Percentiles rank a stretch among this genome's conserved stretches.
These are phyloP conservation scores for Eucidaris tribuloides DNA, from an alignment of 35 echinoderm and acorn worm genomes.

Conservation along the genomic window DNA sequence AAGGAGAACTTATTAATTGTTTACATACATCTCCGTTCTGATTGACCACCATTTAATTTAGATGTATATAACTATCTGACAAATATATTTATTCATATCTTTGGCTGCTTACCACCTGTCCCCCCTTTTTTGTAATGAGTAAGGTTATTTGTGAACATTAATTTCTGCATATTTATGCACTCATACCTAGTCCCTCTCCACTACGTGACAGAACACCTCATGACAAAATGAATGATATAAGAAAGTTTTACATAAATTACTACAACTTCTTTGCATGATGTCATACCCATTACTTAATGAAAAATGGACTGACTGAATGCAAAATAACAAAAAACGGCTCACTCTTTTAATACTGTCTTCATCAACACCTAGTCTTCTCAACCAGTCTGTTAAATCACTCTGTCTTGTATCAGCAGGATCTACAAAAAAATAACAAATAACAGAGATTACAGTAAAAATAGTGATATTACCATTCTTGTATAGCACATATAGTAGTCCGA, in stretches of 20 bases:
- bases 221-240: background rate
- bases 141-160: background rate
- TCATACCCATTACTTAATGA: background rate
- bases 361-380: slow-evolving; percentile 45
- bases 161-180: background rate
- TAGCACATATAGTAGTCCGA: background rate
- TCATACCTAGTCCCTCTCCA: background rate
- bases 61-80: too few species aligned
- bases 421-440: slow-evolving; percentile 37
- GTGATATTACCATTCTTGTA: background rate
- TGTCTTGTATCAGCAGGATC: slow-evolving; percentile 41
- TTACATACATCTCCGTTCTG: too few species aligned
- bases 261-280: background rate
- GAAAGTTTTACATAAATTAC: background rate
- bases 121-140: too few species aligned
- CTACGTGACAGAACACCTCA: background rate
- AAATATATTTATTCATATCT: too few species aligned
- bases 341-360: slow-evolving; percentile 78
- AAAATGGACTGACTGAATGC: background rate
- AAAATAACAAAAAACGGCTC: background rate
- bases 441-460: background rate
- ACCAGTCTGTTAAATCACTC: slow-evolving; percentile 69
- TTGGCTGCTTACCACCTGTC: too few species aligned
- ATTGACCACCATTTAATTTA: too few species aligned
- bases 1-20: too few species aligned